phyloP scores from a whole-genome alignment of 1,140 invertebrate species.

The Drosophila ohnishii region DNA sequence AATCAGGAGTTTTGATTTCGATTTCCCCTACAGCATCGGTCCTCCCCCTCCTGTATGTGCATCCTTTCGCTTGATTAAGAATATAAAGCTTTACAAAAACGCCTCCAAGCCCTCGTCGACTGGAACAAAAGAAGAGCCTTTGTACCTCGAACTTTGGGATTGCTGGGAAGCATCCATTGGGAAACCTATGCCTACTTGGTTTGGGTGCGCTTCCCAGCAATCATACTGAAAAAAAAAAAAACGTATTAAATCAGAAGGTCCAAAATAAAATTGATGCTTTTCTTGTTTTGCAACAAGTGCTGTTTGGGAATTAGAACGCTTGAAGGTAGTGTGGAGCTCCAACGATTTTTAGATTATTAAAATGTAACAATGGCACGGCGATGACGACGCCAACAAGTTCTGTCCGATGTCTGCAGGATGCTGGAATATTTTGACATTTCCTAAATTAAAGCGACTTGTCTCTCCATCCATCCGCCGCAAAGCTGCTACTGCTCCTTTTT shows the following conservation, averaged over 20 bases:
- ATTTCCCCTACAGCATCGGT: neutral
- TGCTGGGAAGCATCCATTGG: conserved; percentile 28
- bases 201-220: conserved; percentile 53
- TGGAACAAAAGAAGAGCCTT: conserved; percentile 47
- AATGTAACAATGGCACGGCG: conserved; percentile 50
- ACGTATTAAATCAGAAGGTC: conserved; percentile 32
- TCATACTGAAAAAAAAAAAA: conserved; percentile 12
- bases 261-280: conserved; percentile 59
- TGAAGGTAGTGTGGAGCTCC: conserved; percentile 58
- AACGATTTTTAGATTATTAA: conserved; percentile 77
- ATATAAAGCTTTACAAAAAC: conserved; percentile 14
- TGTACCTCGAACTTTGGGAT: conserved; percentile 42
- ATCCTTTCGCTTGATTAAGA: conserved; percentile 45
- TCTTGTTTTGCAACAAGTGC: conserved; percentile 44
- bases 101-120: conserved; percentile 18
- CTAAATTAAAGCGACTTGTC: conserved; percentile 69
- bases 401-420: conserved; percentile 26
- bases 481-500: conserved; percentile 19
- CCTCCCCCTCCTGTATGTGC: conserved; percentile 5
- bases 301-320: conserved; percentile 30
- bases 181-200: conserved; percentile 37
- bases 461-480: conserved; percentile 18
- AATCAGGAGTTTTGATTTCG: neutral
- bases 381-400: conserved; percentile 8
- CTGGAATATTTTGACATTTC: conserved; percentile 64